Percentiles rank a stretch among this genome's conserved stretches.
phyloP scores from a whole-genome alignment of 2,888 invertebrate species.

The Leistus spinibarbis region DNA sequence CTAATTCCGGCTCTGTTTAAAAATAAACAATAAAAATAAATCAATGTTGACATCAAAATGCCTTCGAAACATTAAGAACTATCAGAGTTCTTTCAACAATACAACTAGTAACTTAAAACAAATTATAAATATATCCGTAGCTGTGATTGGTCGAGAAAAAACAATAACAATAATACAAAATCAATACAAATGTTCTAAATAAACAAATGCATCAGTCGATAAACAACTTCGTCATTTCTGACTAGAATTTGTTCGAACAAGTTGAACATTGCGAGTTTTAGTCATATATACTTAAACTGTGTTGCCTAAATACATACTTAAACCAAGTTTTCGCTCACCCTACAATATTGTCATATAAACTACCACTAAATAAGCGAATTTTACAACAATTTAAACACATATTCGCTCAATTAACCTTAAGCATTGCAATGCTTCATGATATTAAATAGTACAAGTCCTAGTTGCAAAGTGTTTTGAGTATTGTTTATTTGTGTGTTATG shows the following conservation, averaged over 20 bases:
- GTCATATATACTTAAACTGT: too few species aligned
- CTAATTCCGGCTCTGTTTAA: neutral
- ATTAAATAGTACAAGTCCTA: neutral
- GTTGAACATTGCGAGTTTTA: neutral
- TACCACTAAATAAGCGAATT: too few species aligned
- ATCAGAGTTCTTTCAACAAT: neutral
- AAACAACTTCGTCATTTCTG: neutral
- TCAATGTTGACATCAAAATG: neutral
- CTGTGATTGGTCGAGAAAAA: neutral
- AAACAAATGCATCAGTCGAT: neutral
- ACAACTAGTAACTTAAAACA: neutral
- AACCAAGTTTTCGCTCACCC: too few species aligned
- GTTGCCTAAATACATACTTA: too few species aligned
- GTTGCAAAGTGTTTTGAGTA: neutral
- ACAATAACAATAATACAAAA: neutral
- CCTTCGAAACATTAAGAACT: neutral
- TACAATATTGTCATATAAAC: too few species aligned
- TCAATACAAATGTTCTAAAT: neutral
- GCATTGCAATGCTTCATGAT: neutral
- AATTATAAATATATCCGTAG: too few species aligned
- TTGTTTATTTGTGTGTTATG: conserved; percentile 29
- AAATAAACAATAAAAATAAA: neutral
- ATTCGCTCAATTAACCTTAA: too few species aligned
- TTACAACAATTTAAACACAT: too few species aligned
- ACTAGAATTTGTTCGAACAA: neutral